A percentile compares a stretch with the other conserved stretches of the same genome.
These are phyloP conservation scores for Gallinago media DNA, from an alignment of 2,113 vertebrate genomes.

Conservation along the genomic window DNA sequence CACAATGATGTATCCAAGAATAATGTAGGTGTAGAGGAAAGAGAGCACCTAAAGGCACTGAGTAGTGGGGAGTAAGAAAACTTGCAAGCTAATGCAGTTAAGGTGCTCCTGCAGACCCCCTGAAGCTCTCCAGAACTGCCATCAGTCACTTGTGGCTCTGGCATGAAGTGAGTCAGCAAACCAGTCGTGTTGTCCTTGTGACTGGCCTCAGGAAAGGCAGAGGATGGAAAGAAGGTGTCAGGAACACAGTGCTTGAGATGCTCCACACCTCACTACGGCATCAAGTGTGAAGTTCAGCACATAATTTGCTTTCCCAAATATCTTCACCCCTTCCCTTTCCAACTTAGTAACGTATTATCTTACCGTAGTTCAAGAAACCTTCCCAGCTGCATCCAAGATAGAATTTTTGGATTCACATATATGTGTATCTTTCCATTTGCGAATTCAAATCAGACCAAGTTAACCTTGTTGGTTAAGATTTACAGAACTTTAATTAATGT, in stretches of 20 bases:
- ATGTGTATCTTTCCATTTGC: background rate
- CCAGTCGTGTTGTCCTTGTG: background rate
- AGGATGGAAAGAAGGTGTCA: background rate
- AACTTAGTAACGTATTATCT: background rate
- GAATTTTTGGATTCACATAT: background rate
- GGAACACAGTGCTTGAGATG: background rate
- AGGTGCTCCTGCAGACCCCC: background rate
- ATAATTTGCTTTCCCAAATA: background rate
- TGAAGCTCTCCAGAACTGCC: background rate
- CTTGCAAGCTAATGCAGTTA: background rate
- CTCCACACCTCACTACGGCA: background rate
- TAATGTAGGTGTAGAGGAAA: rapidly evolving
- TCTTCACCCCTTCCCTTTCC: background rate
- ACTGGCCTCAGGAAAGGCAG: background rate
- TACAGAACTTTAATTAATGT: conserved; percentile 40
- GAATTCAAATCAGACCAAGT: conserved; percentile 23
- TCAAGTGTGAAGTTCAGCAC: background rate
- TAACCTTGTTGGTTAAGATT: conserved; percentile 60
- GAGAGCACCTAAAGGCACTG: background rate
- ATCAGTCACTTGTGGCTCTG: rapidly evolving
- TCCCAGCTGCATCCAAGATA: background rate
- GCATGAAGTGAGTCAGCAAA: background rate
- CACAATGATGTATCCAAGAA: rapidly evolving
- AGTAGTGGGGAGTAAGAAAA: background rate
- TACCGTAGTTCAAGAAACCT: conserved; percentile 4